These are phyloP conservation scores for Pteria penguin DNA, from an alignment of 2,888 invertebrate species.

Conservation along the genomic window DNA sequence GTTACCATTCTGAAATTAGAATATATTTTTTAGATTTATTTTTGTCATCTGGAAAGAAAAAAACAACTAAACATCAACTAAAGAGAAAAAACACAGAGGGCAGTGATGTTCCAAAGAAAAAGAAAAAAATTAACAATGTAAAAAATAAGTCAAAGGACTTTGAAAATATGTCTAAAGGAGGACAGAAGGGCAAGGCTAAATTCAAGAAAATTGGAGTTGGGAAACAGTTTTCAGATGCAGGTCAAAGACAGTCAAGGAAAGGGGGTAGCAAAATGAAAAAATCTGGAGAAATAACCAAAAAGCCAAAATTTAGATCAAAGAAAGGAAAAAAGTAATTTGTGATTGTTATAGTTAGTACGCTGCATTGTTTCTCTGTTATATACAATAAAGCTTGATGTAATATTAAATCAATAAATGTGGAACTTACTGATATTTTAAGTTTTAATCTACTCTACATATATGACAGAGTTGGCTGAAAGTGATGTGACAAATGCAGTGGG, in stretches of 20 bases:
- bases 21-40: no score
- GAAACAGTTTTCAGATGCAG: neutral
- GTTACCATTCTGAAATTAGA: neutral
- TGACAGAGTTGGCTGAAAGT: no score
- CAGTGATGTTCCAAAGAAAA: neutral
- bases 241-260: neutral
- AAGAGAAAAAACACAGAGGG: neutral
- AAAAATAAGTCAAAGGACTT: neutral
- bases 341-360: neutral
- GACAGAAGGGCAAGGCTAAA: neutral
- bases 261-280: slow-evolving; percentile 18
- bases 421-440: no score
- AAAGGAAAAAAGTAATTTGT: slow-evolving; percentile 30
- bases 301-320: slow-evolving; percentile 22
- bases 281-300: slow-evolving; percentile 21
- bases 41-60: neutral
- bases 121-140: neutral
- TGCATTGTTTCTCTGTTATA: no score
- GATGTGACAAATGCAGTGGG: no score
- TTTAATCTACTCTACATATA: no score
- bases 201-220: neutral
- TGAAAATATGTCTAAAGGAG: neutral
- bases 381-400: no score
- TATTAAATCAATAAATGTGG: no score
- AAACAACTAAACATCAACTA: neutral